A percentile compares a stretch with the other conserved stretches of the same genome.
Evolutionary conservation across 2,113 vertebrate genomes (phyloP).

Genomic region (Crotophaga sulcirostris): DNA sequence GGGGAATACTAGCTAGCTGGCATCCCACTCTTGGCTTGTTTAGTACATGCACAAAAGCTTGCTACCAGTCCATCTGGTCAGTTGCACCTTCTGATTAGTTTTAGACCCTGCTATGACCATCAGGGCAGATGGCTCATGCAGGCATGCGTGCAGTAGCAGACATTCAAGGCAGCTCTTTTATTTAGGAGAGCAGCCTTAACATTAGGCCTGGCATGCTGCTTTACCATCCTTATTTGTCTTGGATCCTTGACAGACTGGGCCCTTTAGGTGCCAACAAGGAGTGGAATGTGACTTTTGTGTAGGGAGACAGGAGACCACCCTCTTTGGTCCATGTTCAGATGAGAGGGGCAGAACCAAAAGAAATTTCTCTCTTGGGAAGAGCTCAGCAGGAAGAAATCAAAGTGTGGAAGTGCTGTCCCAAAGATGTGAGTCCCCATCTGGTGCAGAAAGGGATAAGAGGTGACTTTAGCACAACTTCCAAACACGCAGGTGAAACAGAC

Average conservation of each 20-base stretch:
- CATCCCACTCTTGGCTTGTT: not conserved
- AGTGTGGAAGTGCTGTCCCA: not conserved
- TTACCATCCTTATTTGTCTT: not conserved
- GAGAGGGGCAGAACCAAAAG: not conserved
- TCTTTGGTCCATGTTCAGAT: not conserved
- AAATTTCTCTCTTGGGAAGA: not conserved
- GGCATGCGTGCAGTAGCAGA: not conserved
- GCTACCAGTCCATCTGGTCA: not conserved
- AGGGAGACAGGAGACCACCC: not conserved
- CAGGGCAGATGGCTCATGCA: not conserved
- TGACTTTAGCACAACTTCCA: not conserved
- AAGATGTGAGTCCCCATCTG: not conserved
- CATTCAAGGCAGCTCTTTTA: not conserved
- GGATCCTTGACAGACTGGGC: not conserved
- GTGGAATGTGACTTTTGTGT: not conserved
- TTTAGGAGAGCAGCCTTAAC: not conserved
- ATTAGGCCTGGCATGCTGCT: not conserved
- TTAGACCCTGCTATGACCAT: not conserved
- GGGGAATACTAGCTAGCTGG: not conserved
- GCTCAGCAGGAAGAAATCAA: not conserved
- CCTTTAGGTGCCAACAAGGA: not conserved
- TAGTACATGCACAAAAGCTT: not conserved
- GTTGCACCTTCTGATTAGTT: not conserved
- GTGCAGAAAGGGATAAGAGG: not conserved
- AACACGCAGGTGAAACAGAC: not conserved